phyloP scores from a whole-genome alignment of 2,113 vertebrate genomes.

The Oenanthe melanoleuca region DNA sequence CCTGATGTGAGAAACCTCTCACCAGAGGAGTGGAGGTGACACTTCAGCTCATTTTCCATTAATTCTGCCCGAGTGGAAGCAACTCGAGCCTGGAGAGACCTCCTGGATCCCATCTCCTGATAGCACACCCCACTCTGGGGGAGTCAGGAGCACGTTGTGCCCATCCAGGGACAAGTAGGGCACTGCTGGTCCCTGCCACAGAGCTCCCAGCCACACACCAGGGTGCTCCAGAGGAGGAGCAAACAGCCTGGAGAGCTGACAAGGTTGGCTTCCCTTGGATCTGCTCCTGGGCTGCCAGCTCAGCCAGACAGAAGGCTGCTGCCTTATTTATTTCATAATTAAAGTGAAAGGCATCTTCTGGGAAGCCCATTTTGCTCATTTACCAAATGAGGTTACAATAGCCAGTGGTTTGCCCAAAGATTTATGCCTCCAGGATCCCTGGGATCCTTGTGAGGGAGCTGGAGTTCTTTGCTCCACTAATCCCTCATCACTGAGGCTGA shows the following conservation, averaged over 20 bases:
- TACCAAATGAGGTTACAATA: not conserved
- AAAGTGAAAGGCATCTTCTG: not conserved
- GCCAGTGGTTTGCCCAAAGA: not conserved
- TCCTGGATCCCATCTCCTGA: not conserved
- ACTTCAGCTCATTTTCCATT: not conserved
- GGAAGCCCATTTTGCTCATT: not conserved
- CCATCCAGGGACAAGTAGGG: not conserved
- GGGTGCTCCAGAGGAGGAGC: not conserved
- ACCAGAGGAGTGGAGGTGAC: accelerated
- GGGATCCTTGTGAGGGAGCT: not conserved
- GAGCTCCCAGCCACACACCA: accelerated
- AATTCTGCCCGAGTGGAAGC: not conserved
- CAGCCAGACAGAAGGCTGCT: slow-evolving; percentile 1
- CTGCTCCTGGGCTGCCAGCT: not conserved
- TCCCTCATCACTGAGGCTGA: not conserved
- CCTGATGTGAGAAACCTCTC: not conserved
- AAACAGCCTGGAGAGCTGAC: not conserved
- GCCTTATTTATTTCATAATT: not conserved
- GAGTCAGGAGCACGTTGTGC: not conserved
- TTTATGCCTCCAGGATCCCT: not conserved
- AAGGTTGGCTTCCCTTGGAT: not conserved
- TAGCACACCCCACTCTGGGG: accelerated
- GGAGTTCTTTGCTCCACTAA: not conserved
- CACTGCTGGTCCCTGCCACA: not conserved
- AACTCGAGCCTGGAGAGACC: accelerated